Evolutionary conservation across 2,888 invertebrate genomes (phyloP).

Genomic region (Odontocolon sp.): DNA sequence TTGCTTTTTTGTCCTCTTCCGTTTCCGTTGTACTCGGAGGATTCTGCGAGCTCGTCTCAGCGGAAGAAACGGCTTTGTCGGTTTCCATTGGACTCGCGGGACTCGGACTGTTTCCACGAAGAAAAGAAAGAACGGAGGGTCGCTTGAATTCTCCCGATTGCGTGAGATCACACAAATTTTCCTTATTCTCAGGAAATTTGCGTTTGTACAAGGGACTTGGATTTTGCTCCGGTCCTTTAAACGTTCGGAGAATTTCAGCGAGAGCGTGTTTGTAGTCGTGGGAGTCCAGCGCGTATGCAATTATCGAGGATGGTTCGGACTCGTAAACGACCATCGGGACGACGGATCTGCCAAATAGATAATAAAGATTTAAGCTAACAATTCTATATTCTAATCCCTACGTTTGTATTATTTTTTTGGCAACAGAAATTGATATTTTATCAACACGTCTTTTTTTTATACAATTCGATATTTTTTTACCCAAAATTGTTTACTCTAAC

Average conservation of each 20-base stretch:
- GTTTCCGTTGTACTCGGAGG: constrained; percentile 58
- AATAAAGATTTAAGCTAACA: neutral
- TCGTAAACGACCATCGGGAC: constrained; percentile 90
- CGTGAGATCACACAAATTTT: constrained; percentile 70
- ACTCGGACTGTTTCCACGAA: constrained; percentile 77
- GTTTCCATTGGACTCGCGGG: constrained; percentile 74
- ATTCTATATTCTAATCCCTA: no score
- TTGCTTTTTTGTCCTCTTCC: constrained; percentile 76
- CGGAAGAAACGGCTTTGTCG: constrained; percentile 67
- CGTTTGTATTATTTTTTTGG: no score
- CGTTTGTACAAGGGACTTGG: constrained; percentile 82
- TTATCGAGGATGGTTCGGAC: constrained; percentile 91
- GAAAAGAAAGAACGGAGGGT: constrained; percentile 77
- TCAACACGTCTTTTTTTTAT: no score
- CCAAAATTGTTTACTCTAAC: no score
- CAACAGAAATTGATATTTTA: no score
- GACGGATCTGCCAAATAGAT: constrained; percentile 70
- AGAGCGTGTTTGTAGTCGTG: constrained; percentile 86
- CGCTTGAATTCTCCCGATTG: constrained; percentile 76
- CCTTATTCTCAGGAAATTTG: constrained; percentile 80
- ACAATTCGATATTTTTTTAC: no score
- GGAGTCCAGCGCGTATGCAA: constrained; percentile 90
- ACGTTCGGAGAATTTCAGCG: constrained; percentile 80
- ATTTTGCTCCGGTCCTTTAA: constrained; percentile 77
- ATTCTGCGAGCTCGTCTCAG: constrained; percentile 44